Base-by-base conservation (phyloP, 1,140 invertebrate genomes). In the Bombus superbus region DNA sequence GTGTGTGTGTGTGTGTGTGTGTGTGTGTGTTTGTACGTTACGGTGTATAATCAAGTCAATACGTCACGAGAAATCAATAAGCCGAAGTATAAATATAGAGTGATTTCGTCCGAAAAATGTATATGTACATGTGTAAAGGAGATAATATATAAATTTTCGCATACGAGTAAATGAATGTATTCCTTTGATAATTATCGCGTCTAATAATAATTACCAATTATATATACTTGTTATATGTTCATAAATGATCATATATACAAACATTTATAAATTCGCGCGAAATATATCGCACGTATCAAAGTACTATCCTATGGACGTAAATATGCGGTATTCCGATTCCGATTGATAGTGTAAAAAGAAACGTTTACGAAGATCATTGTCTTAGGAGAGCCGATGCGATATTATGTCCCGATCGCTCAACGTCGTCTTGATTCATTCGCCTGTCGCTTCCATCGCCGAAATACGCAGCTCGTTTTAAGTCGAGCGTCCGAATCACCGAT, bases 391-490 rank as follows among this genome's bases (percentile, higher is more conserved):
- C 42, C 42, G 18, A 6, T 28, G 18, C 15, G 38, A 42, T 77
- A 3, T 42, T 42, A 32, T 32, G 2, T 35, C 22, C 22, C 42
- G 62, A 68, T 79, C 42, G 32, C 22, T 79, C 77, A 78, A 79
- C 77, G 77, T 79, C 62, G 15, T 15, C n/a, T 11, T 79, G 62
- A 79, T 66, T 79, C 38, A 79, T 79, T 68, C 62, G 35, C 22
- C 77, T 35, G 62, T 44, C n/a, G n/a, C 42, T 38, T 66, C 42
- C 18, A 13, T 25, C 64, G 44, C 44, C 77, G 77, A 80, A 68
- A 80, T 69, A 69, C 32, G 42, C 62, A 25, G 62, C 62, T 38
- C 76, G 42, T 38, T 69, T 80, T 80, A 53, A 80, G 68, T 80
- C 77, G 32, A 47, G 77, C 64, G 32, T n/a, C 25, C 62, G 62